Evolutionary conservation across 2,797 vertebrate species (phyloP).

Genomic region (Spinibarbus caldwelli): DNA sequence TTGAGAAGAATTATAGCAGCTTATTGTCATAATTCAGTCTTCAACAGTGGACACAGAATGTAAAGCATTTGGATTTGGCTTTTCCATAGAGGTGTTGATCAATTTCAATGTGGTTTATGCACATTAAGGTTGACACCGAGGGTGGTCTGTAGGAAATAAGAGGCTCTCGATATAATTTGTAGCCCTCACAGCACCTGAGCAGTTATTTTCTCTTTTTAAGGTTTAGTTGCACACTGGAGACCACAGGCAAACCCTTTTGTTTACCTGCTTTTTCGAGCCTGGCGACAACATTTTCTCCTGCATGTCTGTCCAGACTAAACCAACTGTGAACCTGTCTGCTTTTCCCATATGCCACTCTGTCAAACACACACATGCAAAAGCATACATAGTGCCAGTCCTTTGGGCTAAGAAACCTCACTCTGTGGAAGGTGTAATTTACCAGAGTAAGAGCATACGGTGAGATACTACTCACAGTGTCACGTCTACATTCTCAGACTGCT

Average conservation of each 20-base stretch:
- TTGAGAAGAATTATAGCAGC: not conserved
- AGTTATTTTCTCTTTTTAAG: slow-evolving; percentile 31
- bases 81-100: not conserved
- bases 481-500: no score
- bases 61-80: not conserved
- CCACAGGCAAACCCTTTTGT: not conserved
- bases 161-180: not conserved
- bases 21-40: not conserved
- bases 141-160: slow-evolving; percentile 13
- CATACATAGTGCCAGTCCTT: slow-evolving; percentile 11
- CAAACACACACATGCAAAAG: slow-evolving; percentile 4
- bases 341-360: not conserved
- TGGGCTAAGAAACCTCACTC: not conserved
- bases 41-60: not conserved
- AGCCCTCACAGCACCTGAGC: not conserved
- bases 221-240: slow-evolving; percentile 8
- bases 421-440: not conserved
- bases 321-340: slow-evolving; percentile 29
- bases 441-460: not conserved
- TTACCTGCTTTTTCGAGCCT: not conserved
- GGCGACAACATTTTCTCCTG: slow-evolving; percentile 31
- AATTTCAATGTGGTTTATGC: not conserved
- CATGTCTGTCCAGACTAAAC: slow-evolving; percentile 57
- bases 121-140: not conserved
- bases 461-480: not conserved